Evolutionary conservation across 2,113 vertebrate species (phyloP).

Genomic region (Rhegmatorhina hoffmannsi): DNA sequence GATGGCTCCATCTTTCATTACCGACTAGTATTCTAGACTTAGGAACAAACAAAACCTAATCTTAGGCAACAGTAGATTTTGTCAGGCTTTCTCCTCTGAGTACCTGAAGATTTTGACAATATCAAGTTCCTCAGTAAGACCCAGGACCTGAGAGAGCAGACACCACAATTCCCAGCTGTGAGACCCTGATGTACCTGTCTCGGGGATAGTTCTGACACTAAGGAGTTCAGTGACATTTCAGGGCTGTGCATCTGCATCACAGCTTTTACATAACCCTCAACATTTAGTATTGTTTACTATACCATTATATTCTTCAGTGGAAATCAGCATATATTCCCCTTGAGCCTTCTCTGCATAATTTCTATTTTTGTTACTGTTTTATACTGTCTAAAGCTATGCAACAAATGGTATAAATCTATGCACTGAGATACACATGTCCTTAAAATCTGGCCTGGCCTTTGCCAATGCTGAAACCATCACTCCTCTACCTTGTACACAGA

Average conservation of each 20-base stretch:
- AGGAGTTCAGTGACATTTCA: neutral
- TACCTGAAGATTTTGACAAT: neutral
- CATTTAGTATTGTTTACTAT: neutral
- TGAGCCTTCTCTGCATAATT: neutral
- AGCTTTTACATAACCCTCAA: neutral
- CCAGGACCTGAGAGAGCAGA: neutral
- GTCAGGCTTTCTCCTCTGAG: neutral
- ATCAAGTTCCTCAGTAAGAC: neutral
- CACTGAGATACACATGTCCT: neutral
- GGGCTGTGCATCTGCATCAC: neutral
- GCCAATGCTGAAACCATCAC: neutral
- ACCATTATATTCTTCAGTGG: neutral
- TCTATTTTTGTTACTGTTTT: neutral
- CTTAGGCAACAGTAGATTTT: neutral
- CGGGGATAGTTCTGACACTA: neutral
- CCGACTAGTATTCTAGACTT: neutral
- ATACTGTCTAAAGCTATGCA: neutral
- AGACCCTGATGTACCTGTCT: neutral
- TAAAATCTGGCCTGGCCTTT: neutral
- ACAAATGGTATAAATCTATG: neutral
- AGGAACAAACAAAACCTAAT: neutral
- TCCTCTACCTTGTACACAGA: neutral
- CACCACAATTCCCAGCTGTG: neutral
- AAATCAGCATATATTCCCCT: neutral
- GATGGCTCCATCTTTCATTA: neutral